Base-by-base conservation (phyloP, 1,140 invertebrate genomes). In the Anthonomus grandis region DNA sequence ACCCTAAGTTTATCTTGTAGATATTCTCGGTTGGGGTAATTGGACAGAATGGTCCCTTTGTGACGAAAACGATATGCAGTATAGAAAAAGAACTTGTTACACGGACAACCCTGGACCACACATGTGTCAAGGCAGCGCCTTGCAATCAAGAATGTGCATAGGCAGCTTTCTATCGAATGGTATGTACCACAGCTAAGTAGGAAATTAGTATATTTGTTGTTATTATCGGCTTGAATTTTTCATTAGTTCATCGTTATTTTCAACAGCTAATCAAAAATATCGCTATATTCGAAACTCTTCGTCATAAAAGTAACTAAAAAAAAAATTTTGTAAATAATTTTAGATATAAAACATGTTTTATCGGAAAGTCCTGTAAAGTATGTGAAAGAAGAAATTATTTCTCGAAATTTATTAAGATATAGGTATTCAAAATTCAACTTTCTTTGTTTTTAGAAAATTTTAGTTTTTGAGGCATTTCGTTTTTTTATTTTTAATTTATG, bases 31-130 rank as follows among this genome's bases (percentile, higher is more conserved):
- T 17, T 81, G 79, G 79, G 74, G 83, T 13, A 70, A 74, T 0
- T 91, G 89, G 89, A 81, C 82, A 1, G 73, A 73, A 22, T 91
- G 89, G 89, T 83, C 84, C 0, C 60, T 72, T 5, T 91, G 89
- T 65, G 81, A 83, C 22, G 72, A 73, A 8, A 78, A 82, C 46
- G 81, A 81, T 54, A 78, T 86, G 21, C 85, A 87, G 51, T 75
- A 84, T 9, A 72, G 86, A 2, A 81, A 82, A 49, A 75, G 85
- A 17, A 82, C 77, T 50, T 88, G 86, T 54, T 66, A 79, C 2
- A 70, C 72, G 2, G 68, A 72, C 17, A 74, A 79, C 47, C 76
- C 78, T 0, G 76, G 72, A 3, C 58, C 71, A 0, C 75, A 78
- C n/a, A 76, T 82, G 21, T 91, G 89, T 61, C 79, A 81, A 44